Conservation (phyloP, 1,140 invertebrate genomes). For the Drosophila grimshawi region DNA sequence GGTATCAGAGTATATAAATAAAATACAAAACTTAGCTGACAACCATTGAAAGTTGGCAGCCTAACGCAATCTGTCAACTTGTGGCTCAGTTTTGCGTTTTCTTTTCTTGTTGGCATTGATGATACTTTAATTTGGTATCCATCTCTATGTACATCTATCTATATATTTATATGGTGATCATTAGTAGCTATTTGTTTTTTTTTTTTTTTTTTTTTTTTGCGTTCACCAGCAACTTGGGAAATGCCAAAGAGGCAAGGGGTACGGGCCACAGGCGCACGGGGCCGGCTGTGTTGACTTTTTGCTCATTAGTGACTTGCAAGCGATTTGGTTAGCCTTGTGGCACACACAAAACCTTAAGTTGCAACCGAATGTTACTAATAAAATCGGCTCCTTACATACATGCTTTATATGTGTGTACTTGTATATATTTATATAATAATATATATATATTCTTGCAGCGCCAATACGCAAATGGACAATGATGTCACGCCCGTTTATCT, state of each 20-base stretch:
- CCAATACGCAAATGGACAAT: conserved; percentile 95
- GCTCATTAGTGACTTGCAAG: conserved; percentile 35
- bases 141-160: conserved; percentile 2
- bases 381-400: neutral
- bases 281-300: conserved; percentile 35
- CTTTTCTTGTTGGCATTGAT: conserved; percentile 32
- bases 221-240: neutral
- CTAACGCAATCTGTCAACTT: conserved; percentile 15
- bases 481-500: conserved; percentile 95
- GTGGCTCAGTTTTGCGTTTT: conserved; percentile 7
- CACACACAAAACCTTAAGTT: too few relatives aligned
- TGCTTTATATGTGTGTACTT: neutral
- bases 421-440: neutral
- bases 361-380: conserved; percentile 16
- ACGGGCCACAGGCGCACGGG: neutral
- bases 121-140: conserved; percentile 47
- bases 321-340: neutral
- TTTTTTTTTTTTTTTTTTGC: neutral
- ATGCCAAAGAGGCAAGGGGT: neutral
- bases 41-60: too few relatives aligned
- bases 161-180: conserved; percentile 20
- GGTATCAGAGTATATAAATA: conserved; percentile 2
- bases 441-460: conserved; percentile 85
- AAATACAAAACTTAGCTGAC: neutral
- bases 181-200: conserved; percentile 26